Conservation (phyloP, 2,113 vertebrate species). For the Microcebus tavaratra region DNA sequence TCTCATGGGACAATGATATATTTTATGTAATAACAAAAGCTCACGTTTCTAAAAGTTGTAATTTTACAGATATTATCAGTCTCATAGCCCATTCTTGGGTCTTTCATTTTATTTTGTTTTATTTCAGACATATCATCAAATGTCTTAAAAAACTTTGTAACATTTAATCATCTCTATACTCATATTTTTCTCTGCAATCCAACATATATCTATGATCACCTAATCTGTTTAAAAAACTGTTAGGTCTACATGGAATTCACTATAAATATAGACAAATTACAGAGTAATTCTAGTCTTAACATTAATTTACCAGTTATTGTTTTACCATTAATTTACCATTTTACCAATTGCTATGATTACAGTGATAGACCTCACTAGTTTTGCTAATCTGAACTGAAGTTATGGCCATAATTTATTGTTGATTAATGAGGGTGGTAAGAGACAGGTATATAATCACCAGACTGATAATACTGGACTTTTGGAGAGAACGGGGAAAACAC, state of each 20-base stretch:
- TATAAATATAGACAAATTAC: background rate
- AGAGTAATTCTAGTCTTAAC: background rate
- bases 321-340: no score
- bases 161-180: background rate
- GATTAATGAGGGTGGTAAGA: background rate
- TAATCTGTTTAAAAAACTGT: background rate
- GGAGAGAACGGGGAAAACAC: background rate
- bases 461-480: background rate
- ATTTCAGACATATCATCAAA: slow-evolving; percentile 17
- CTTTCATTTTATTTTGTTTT: slow-evolving; percentile 28
- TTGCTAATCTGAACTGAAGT: background rate
- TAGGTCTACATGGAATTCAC: background rate
- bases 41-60: slow-evolving; percentile 6
- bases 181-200: background rate
- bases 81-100: background rate
- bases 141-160: background rate
- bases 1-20: slow-evolving; percentile 49
- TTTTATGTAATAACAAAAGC: slow-evolving; percentile 62
- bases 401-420: background rate
- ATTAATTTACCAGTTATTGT: background rate
- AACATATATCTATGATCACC: background rate
- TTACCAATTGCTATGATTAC: background rate
- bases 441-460: background rate
- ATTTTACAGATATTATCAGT: background rate
- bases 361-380: background rate